Evolutionary conservation across 2,113 vertebrate genomes (phyloP), one percentile per base, ranked within the genome.

Genomic region (Cryptoleucopteryx plumbea): DNA sequence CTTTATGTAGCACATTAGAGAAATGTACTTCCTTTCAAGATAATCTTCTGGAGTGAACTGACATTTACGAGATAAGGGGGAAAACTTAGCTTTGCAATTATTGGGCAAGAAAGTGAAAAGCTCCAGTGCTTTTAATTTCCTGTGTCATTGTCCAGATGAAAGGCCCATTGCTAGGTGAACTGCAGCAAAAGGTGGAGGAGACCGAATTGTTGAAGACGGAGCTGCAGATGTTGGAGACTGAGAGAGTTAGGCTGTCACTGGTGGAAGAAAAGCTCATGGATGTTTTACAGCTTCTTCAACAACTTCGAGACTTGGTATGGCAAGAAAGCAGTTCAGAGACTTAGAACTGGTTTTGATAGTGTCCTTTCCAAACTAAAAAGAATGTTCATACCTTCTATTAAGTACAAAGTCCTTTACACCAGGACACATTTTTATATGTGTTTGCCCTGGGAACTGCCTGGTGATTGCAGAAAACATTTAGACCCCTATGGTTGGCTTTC

Each of bases 221-320:
- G 97, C 98, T 99, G 86, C 99, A 99, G 97, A 98, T 99, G 99
- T 63, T 99, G 97, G 99, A 99, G 97, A 98, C 99, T 0, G 99
- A 99, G 97, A 96, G 99, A 73, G 99, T 99, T 23, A 98, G 99
- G 52, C 98, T 99, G 85, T 99, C 99, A 2, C 97, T 99, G 94
- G 98, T 99, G 93, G 99, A 99, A 88, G 99, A 99, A 95, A 99
- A 99, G 96, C 98, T 99, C 34, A 88, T 98, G 97, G 99, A 99
- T 70, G 98, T 99, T 73, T 97, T 99, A 56, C 99, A 98, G 94
- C 98, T 99, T 17, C 98, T 99, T 55, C 99, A 98, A 65, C 98
- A 99, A 67, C 99, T 99, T 86, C 97, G 98, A 90, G 98, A 99
- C 94, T 97, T 99, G 99, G 99, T 99, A 94, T 67, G 96, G 59